Conservation (phyloP, 2,113 vertebrate genomes). For the Pteruthius melanotis region DNA sequence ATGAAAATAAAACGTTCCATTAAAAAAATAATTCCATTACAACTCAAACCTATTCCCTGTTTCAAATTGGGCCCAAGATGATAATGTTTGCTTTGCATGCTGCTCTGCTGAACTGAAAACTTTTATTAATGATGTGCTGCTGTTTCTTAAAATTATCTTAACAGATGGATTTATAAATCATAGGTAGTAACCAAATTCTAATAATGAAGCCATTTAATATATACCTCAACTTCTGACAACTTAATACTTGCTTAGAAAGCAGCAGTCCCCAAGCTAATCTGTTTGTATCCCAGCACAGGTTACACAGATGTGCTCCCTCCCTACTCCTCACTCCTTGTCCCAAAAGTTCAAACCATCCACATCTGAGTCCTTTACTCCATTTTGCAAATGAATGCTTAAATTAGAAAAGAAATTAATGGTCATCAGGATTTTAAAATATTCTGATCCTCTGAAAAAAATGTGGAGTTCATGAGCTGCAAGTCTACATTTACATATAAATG, state of each 20-base stretch:
- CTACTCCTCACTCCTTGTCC: neutral
- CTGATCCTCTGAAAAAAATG: neutral
- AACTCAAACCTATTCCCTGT: neutral
- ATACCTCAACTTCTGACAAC: slow-evolving; percentile 59
- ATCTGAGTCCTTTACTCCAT: neutral
- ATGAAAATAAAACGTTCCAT: slow-evolving; percentile 48
- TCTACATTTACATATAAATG: slow-evolving; percentile 56
- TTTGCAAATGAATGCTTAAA: neutral
- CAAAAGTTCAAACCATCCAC: neutral
- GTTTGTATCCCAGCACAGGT: slow-evolving; percentile 39
- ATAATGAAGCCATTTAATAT: slow-evolving; percentile 67
- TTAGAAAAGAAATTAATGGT: slow-evolving; percentile 49
- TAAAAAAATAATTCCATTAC: slow-evolving; percentile 24
- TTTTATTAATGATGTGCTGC: slow-evolving; percentile 55
- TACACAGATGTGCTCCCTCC: neutral
- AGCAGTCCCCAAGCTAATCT: slow-evolving; percentile 65
- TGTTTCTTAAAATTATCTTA: slow-evolving; percentile 58
- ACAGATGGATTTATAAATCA: slow-evolving; percentile 61
- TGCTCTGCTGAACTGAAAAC: slow-evolving; percentile 58
- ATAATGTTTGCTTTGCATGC: slow-evolving; percentile 4
- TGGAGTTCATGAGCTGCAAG: neutral
- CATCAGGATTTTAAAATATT: slow-evolving; percentile 5
- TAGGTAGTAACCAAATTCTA: slow-evolving; percentile 65
- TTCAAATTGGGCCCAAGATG: slow-evolving; percentile 9
- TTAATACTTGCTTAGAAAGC: slow-evolving; percentile 69